Percentiles rank a stretch among this genome's conserved stretches.
Evolutionary conservation across 1,140 invertebrate species (phyloP).

Genomic region (Myzus persicae): DNA sequence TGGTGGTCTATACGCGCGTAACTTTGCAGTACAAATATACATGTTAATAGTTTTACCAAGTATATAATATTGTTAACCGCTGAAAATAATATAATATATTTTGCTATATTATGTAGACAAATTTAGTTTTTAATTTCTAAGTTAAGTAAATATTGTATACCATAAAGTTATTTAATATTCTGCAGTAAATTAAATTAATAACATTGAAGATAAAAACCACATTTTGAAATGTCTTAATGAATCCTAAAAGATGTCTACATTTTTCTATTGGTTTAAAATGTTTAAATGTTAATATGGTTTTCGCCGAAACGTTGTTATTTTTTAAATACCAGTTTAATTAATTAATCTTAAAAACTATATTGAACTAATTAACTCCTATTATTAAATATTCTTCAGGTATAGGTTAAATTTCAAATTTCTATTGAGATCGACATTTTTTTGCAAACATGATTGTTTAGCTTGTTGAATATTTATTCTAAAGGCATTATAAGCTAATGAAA

Average conservation of each 20-base stretch:
- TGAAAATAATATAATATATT: neutral
- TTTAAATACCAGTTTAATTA: too few species aligned
- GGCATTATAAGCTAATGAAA: too few species aligned
- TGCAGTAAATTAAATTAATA: neutral
- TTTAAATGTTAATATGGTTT: too few species aligned
- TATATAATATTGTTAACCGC: neutral
- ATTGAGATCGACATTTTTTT: too few species aligned
- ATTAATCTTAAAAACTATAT: too few species aligned
- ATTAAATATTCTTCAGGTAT: too few species aligned
- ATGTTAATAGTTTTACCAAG: neutral
- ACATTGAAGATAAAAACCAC: neutral
- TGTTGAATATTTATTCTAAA: neutral
- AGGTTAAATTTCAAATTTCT: too few species aligned
- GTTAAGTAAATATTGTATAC: neutral
- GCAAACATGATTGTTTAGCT: too few species aligned
- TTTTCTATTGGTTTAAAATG: too few species aligned
- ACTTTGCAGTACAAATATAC: neutral
- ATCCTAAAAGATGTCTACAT: too few species aligned
- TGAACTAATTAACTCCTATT: too few species aligned
- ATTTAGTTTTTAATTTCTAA: neutral
- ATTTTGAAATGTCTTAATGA: neutral
- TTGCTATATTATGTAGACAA: neutral
- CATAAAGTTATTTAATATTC: neutral
- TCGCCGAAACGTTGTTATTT: too few species aligned
- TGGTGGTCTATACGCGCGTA: neutral